Percentiles rank a stretch among this genome's conserved stretches.
These are phyloP conservation scores for Eledona agricola DNA, from an alignment of 2,888 invertebrate species.

Conservation along the genomic window DNA sequence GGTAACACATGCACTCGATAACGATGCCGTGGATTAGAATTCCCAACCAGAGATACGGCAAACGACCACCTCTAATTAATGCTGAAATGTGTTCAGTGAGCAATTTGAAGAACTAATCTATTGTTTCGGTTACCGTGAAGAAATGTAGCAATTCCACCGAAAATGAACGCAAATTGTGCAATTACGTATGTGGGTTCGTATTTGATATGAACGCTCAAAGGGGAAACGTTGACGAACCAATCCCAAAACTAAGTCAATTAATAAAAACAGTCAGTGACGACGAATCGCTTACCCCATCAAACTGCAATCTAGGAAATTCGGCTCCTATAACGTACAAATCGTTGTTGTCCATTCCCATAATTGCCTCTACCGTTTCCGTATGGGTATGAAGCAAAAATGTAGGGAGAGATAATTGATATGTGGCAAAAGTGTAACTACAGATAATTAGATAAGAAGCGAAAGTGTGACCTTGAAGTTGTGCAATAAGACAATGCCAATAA, in stretches of 20 bases:
- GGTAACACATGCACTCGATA: constrained; percentile 76
- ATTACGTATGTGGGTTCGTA: constrained; percentile 74
- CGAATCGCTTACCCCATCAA: constrained; percentile 55
- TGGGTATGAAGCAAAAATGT: too few relatives aligned
- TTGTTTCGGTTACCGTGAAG: constrained; percentile 68
- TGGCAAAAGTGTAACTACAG: too few relatives aligned
- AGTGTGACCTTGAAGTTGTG: too few relatives aligned
- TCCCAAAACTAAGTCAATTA: constrained; percentile 66
- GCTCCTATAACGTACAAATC: constrained; percentile 53
- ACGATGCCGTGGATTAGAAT: constrained; percentile 77
- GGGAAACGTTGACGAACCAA: constrained; percentile 70
- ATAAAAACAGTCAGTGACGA: too few relatives aligned
- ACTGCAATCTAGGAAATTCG: constrained; percentile 54
- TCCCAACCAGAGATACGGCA: constrained; percentile 78
- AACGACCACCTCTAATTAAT: constrained; percentile 74
- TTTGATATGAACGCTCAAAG: constrained; percentile 67
- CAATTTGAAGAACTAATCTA: not conserved
- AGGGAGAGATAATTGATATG: too few relatives aligned
- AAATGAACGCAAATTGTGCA: constrained; percentile 69
- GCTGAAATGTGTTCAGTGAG: constrained; percentile 64
- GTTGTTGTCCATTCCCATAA: constrained; percentile 46
- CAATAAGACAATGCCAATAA: too few relatives aligned
- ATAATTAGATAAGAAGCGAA: too few relatives aligned
- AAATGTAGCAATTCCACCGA: constrained; percentile 72
- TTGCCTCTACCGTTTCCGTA: not conserved